Evolutionary conservation across 2,888 invertebrate genomes (phyloP), one percentile per base, ranked within the genome.

Genomic region (Macroteleia sp.): DNA sequence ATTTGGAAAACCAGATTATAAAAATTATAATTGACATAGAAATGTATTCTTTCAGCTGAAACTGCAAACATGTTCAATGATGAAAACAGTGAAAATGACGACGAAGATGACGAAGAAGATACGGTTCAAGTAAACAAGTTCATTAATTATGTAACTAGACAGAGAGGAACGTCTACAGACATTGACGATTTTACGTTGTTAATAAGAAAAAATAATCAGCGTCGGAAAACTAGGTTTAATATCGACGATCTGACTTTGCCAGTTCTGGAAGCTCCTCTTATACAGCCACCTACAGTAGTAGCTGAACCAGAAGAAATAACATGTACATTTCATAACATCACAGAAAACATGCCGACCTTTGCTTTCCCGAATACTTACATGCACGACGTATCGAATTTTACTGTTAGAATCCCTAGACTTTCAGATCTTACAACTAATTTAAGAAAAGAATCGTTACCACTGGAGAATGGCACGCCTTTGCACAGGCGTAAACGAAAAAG

Each of bases 171-270:
- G 4, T 28, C 41, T 12, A 82, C 84, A 2, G 85, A 87, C 1
- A 69, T 76, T 1, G 89, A 90, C 10, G 90, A 91, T 20, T 89
- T 85, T 30, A 91, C 91, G 0, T 57, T 91, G 5, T 82, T 90
- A 70, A 54, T 83, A 19, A 77, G 17, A 74, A 82, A 9, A 36
- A 64, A 1, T 20, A 66, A 79, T 10, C 81, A 82, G 2, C 12
- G 66, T 39, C 34, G 36, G 12, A 39, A 30, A 12, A 6, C 41
- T 0, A 56, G 77, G 14, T 89, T 88, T 10, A 83, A 86, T 46
- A 69, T 88, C 4, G 86, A 86, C 25, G 89, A 90, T 12, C 61
- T 90, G 2, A 77, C 82, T 3, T 22, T 90, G n/a, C 89, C 89
- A 1, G 79, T 79, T 9, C 34, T 86, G 9, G 82, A 82, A 8